These are phyloP conservation scores for Lagopus leucura DNA, from an alignment of 2,113 vertebrate species.

Conservation along the genomic window DNA sequence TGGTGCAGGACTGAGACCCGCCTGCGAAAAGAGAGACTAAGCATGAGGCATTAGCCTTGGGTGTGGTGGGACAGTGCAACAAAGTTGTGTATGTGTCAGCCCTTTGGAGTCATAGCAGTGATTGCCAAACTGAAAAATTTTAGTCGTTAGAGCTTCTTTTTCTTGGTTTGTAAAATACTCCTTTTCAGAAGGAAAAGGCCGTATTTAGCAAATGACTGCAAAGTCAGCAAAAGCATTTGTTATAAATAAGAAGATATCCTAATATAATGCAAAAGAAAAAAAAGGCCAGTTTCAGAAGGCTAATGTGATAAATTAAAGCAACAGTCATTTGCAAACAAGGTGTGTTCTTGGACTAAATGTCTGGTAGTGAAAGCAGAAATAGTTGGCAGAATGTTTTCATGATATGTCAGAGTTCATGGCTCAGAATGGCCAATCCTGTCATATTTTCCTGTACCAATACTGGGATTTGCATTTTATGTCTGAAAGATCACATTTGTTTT, in stretches of 20 bases:
- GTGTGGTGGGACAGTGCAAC: background rate
- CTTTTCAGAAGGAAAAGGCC: background rate
- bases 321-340: background rate
- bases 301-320: background rate
- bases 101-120: background rate
- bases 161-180: background rate
- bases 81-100: background rate
- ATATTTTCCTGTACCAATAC: background rate
- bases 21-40: background rate
- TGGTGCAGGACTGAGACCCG: background rate
- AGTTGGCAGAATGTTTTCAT: background rate
- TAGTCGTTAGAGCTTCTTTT: background rate
- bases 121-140: background rate
- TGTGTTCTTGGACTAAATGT: background rate
- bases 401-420: background rate
- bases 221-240: background rate
- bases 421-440: background rate
- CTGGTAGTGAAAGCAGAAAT: background rate
- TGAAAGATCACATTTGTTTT: slow-evolving; percentile 23
- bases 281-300: background rate
- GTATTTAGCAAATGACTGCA: background rate
- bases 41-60: background rate
- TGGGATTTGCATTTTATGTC: slow-evolving; percentile 18
- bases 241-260: background rate
- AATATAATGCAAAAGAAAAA: background rate